These are phyloP conservation scores for Muricea muricata DNA, from an alignment of 92 coral and sea anemone species.

Conservation along the genomic window DNA sequence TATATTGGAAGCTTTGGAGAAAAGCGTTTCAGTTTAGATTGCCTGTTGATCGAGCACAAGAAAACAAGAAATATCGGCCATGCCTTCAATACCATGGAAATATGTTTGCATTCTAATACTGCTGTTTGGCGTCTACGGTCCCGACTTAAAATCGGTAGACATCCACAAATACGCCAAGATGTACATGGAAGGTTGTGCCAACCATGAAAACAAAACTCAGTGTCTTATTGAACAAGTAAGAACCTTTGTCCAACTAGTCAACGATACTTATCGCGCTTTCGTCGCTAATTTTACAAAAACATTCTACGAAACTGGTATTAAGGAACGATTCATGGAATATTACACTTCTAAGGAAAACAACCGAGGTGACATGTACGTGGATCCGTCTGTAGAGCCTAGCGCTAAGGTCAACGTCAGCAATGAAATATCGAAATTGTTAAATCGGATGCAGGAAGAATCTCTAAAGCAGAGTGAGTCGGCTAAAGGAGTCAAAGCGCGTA, in stretches of 20 bases:
- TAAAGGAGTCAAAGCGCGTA: not conserved
- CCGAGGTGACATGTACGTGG: not conserved
- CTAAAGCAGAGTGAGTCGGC: not conserved
- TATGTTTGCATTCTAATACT: not conserved
- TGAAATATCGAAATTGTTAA: not conserved
- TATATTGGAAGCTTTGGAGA: too few species aligned
- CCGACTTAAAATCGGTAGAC: not conserved
- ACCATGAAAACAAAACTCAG: not conserved
- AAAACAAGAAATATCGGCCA: not conserved
- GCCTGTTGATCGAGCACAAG: too few species aligned
- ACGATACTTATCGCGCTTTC: not conserved
- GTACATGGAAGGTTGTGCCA: not conserved
- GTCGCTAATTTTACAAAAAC: not conserved
- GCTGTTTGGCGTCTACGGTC: not conserved
- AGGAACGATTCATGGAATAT: not conserved
- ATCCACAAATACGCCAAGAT: not conserved
- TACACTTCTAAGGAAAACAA: not conserved
- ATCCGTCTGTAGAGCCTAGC: not conserved
- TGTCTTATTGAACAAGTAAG: not conserved
- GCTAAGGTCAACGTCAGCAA: not conserved
- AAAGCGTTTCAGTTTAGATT: too few species aligned
- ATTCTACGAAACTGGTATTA: not conserved
- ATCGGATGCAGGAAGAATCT: not conserved
- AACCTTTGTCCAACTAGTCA: not conserved
- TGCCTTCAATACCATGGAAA: not conserved